Conservation (phyloP, 1,140 invertebrate species). For the Caligus rogercresseyi region DNA sequence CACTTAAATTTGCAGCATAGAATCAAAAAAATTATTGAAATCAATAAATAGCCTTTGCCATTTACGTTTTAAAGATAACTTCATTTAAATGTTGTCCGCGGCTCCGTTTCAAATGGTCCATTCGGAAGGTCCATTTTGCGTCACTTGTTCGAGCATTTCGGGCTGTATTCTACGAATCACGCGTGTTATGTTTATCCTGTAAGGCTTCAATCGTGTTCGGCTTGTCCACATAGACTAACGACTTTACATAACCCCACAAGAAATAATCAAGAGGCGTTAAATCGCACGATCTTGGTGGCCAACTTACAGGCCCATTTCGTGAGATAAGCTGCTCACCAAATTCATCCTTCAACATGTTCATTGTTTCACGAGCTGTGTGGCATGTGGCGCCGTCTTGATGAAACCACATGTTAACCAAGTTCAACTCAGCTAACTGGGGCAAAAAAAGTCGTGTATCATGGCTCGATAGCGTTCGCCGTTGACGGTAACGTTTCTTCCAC, state of each 20-base stretch:
- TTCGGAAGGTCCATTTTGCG: too few species aligned
- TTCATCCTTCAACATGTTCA: conserved; percentile 3
- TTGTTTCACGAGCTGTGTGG: conserved; percentile 19
- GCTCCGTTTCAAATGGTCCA: too few species aligned
- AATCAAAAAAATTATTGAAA: too few species aligned
- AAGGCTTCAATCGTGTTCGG: neutral
- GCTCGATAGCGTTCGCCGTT: conserved; percentile 22
- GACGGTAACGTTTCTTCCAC: conserved; percentile 21
- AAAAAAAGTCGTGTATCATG: conserved; percentile 23
- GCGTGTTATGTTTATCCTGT: neutral
- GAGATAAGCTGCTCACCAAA: conserved; percentile 13
- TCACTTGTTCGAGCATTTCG: conserved; percentile 5
- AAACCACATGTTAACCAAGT: conserved; percentile 23
- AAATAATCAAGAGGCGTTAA: conserved; percentile 31
- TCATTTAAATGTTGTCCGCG: too few species aligned
- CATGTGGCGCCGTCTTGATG: conserved; percentile 23
- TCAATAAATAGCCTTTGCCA: too few species aligned
- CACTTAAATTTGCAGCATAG: too few species aligned
- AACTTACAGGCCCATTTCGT: conserved; percentile 28
- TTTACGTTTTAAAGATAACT: too few species aligned
- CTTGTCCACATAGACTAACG: neutral
- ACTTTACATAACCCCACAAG: conserved; percentile 27
- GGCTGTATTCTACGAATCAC: neutral
- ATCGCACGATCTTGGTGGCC: conserved; percentile 31
- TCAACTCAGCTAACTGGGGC: conserved; percentile 18